Conservation (phyloP, 92 coral and sea anemone species). For the Montipora capitata region DNA sequence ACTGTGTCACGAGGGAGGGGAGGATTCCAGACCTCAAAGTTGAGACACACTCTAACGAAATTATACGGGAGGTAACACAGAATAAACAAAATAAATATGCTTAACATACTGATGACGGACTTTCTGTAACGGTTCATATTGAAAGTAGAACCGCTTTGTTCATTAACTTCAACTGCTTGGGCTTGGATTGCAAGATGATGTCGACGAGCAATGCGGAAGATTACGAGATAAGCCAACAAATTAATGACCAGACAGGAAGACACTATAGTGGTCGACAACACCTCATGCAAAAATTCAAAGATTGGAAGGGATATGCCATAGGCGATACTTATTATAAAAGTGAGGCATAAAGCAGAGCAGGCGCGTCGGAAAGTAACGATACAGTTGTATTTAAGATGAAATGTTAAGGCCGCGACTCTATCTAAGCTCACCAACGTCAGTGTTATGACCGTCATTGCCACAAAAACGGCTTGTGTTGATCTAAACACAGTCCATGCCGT, state of each 20-base stretch:
- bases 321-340: background rate
- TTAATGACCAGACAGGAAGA: slow-evolving; percentile 12
- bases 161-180: too few relatives aligned
- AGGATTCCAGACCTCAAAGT: background rate
- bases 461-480: slow-evolving; percentile 2
- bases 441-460: background rate
- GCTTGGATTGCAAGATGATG: background rate
- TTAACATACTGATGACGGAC: slow-evolving; percentile 6
- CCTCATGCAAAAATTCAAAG: background rate
- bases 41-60: background rate
- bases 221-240: background rate
- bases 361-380: slow-evolving; percentile 13
- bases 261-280: background rate
- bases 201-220: slow-evolving; percentile 18
- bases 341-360: background rate
- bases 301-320: background rate
- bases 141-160: background rate
- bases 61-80: slow-evolving; percentile 27
- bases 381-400: slow-evolving; percentile 3
- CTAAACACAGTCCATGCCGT: background rate
- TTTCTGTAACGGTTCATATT: slow-evolving; percentile 22
- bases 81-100: background rate
- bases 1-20: too few relatives aligned
- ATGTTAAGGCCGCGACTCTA: slow-evolving; percentile 1
- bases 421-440: slow-evolving; percentile 4